Evolutionary conservation across 2,113 vertebrate genomes (phyloP), one percentile per base, ranked within the genome.

Genomic region (Odontesthes bonariensis): DNA sequence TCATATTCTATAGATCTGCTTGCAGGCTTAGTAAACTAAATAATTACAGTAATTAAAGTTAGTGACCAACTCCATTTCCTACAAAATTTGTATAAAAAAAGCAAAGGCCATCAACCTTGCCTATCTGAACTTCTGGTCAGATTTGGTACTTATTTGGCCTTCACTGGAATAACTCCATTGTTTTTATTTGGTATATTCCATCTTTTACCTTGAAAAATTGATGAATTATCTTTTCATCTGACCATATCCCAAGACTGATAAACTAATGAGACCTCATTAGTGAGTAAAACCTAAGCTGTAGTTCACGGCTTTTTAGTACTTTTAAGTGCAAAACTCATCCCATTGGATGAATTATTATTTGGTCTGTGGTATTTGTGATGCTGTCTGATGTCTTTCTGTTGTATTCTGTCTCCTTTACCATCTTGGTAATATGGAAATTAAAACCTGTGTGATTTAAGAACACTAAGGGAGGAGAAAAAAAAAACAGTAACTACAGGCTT

Each of bases 31-130:
- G 32, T 53, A 38, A 23, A 52, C 47, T 17, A 22, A 19, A 52
- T 35, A 38, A 52, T 1, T 53, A 38, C 63, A 65, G 51, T 52
- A 51, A 65, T n/a, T 52, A 22, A 22, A 52, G n/a, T 20, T 52
- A 52, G 2, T 52, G 51, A 22, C 6, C 20, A 11, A 12, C 51
- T 11, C 51, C 51, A 12, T 12, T 52, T 6, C 46, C 6, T 10
- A 22, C 51, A 22, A 11, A 22, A 8, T 51, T n/a, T 52, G 51
- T 12, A 11, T 52, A 2, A 11, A 38, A 38, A 38, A 38, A 20
- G 6, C 5, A 3, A 11, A 22, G 1, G 51, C 2, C 7, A n/a
- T 12, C 19, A 32, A 17, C 23, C 46, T 33, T 22, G 46, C 4
- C 27, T 10, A 31, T 49, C 46, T 31, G 46, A 64, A 1, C 32